Base-by-base conservation (phyloP, 2,888 invertebrate species). In the Disparrhopalites patrizii region DNA sequence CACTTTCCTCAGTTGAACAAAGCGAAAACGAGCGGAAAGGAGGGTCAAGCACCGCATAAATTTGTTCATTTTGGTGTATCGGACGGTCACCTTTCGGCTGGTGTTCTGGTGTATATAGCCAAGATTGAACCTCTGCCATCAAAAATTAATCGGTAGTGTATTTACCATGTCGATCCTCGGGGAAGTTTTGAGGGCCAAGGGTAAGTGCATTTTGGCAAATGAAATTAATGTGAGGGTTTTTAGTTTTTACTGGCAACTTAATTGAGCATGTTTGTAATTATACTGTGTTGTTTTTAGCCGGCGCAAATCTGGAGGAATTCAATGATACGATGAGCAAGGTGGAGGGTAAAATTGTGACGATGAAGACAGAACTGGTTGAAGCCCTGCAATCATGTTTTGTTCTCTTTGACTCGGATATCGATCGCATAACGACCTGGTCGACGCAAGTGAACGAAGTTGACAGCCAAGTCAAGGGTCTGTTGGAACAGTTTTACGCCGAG, bases 401-500 rank as follows among this genome's bases (percentile, higher is more conserved):
- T 5, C 20, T 69, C 15, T 65, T 51, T 25, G 74, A 74, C 18
- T 54, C 71, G 0, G 74, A 74, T 61, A 61, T 72, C 60, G 70
- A 73, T 38, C 43, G 72, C 27, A 72, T 74, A 1, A 63, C 68
- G 4, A 66, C 70, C n/a, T 73, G 74, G 72, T 70, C 66, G 28
- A 58, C 58, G 2, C 69, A 72, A 60, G 62, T 71, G 18, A n/a
- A 36, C 1, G 68, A 60, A n/a, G 60, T 71, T n/a, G 52, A 71
- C 18, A 54, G 69, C 1, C 63, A 70, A 31, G 50, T 67, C 0
- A 23, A 54, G 3, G 62, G 58, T 1, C 38, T 74, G 10, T 36
- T 68, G 31, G 30, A 56, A 7, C 38, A 68, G 43, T 66, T 71
- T 31, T 15, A 40, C 3, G 23, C 52, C 28, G 69, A 71, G 55